phyloP scores from a whole-genome alignment of 2,113 vertebrate genomes.

The Tachysurus vachellii region DNA sequence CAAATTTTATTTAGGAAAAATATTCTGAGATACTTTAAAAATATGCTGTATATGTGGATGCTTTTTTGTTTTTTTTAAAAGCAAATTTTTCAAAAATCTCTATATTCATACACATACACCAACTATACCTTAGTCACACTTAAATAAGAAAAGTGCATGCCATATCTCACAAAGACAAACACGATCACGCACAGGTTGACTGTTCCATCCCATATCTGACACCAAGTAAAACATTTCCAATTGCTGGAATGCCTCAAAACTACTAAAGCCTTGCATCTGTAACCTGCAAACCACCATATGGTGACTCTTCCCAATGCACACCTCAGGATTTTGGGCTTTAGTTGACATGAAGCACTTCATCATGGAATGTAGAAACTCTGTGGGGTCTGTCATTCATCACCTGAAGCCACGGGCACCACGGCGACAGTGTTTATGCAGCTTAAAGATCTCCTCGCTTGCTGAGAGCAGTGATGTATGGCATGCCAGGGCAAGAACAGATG shows the following conservation, averaged over 20 bases:
- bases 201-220: neutral
- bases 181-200: neutral
- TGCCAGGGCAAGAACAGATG: slow-evolving; percentile 36
- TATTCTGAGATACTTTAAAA: neutral
- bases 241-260: neutral
- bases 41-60: neutral
- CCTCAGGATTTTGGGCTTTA: slow-evolving; percentile 1
- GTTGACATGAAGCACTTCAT: slow-evolving; percentile 5
- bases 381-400: slow-evolving; percentile 47
- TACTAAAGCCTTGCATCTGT: neutral
- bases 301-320: neutral
- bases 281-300: slow-evolving; percentile 11
- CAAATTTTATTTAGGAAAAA: neutral
- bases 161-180: neutral
- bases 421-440: slow-evolving; percentile 48
- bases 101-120: neutral
- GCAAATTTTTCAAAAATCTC: neutral
- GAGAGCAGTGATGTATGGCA: slow-evolving; percentile 48
- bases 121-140: neutral
- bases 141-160: neutral
- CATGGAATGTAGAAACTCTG: slow-evolving; percentile 25
- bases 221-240: neutral
- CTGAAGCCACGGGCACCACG: slow-evolving; percentile 26
- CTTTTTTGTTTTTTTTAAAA: neutral
- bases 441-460: slow-evolving; percentile 43